A percentile compares a stretch with the other conserved stretches of the same genome.
These are phyloP conservation scores for Colostygia pectinataria DNA, from an alignment of 2,888 invertebrate genomes.

Conservation along the genomic window DNA sequence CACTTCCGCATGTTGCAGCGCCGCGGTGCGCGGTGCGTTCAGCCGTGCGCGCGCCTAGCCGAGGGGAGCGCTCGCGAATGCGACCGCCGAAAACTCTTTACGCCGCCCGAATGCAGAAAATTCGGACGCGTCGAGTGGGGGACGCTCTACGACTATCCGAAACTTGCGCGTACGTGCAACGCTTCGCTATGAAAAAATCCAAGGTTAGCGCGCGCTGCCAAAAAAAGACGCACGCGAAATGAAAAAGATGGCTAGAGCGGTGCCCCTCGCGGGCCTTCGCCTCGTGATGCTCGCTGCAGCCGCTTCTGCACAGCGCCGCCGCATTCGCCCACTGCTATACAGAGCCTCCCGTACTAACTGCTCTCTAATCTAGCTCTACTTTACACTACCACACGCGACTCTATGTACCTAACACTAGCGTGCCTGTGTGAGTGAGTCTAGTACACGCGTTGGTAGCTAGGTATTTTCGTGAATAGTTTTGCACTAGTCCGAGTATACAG, in stretches of 20 bases:
- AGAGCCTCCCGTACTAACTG: constrained; percentile 3
- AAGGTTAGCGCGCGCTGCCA: constrained; percentile 82
- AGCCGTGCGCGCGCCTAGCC: constrained; percentile 58
- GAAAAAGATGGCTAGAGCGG: constrained; percentile 78
- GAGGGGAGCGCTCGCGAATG: constrained; percentile 80
- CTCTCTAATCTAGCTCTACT: constrained; percentile 14
- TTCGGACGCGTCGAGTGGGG: constrained; percentile 80
- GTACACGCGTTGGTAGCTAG: constrained; percentile 12
- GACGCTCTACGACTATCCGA: constrained; percentile 81
- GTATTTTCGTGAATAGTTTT: constrained; percentile 15
- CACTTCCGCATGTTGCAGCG: constrained; percentile 80
- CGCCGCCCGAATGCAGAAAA: constrained; percentile 81
- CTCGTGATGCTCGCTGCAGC: constrained; percentile 62
- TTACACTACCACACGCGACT: constrained; percentile 16
- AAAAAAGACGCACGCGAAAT: constrained; percentile 83
- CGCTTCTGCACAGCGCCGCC: constrained; percentile 61
- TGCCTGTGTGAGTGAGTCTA: constrained; percentile 25
- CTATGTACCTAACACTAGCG: constrained; percentile 23
- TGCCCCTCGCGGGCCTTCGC: constrained; percentile 71
- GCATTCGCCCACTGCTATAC: constrained; percentile 34
- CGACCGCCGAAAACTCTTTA: constrained; percentile 80
- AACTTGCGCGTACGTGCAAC: constrained; percentile 81
- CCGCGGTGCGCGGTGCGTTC: constrained; percentile 51
- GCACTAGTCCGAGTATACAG: constrained; percentile 15
- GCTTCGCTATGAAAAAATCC: constrained; percentile 81